Evolutionary conservation across 2,797 vertebrate genomes (phyloP).

Genomic region (Acropternis orthonyx): DNA sequence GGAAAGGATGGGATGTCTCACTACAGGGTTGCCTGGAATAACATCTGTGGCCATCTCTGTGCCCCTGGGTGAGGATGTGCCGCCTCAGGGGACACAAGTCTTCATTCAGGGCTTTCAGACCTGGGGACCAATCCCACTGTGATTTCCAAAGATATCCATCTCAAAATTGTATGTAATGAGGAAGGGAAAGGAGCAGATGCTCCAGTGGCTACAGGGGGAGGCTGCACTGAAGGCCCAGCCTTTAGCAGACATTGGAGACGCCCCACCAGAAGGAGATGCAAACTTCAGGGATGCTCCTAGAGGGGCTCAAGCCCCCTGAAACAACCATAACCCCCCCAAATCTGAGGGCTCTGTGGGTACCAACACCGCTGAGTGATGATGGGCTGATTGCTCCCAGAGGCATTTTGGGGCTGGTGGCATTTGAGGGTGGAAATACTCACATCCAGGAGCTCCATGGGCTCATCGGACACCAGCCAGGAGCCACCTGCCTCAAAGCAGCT

Average conservation of each 20-base stretch:
- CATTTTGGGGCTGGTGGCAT: not conserved
- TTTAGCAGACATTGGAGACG: not conserved
- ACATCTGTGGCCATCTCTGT: not conserved
- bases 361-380: fast-evolving
- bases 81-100: not conserved
- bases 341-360: not conserved
- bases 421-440: not conserved
- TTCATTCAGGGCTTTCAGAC: not conserved
- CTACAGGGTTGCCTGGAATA: not conserved
- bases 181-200: not conserved
- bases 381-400: not conserved
- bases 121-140: not conserved
- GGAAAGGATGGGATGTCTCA: not conserved
- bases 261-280: not conserved
- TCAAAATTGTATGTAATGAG: not conserved
- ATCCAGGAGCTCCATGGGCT: not conserved
- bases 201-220: not conserved
- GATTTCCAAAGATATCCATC: not conserved
- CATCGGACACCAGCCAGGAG: not conserved
- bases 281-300: not conserved
- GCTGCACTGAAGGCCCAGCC: not conserved
- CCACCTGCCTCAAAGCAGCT: not conserved
- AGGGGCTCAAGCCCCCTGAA: not conserved
- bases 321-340: not conserved
- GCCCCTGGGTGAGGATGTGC: not conserved